Evolutionary conservation across 2,113 vertebrate species (phyloP).

Genomic region (Sylvilagus bachmani): DNA sequence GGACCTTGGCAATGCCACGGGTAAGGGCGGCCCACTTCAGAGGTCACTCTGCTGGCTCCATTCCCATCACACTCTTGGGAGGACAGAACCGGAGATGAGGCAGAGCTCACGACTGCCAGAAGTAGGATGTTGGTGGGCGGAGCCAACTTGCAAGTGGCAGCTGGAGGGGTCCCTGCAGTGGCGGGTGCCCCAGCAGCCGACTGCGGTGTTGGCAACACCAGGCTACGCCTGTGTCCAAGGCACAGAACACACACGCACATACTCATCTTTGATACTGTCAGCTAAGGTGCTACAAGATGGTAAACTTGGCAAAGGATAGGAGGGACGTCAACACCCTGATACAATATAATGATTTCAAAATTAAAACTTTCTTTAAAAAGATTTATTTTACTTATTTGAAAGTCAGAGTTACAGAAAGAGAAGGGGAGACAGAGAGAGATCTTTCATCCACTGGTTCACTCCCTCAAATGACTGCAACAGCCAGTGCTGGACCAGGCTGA

Average conservation of each 20-base stretch:
- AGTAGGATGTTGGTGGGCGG: neutral
- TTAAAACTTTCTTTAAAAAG: neutral
- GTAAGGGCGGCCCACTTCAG: neutral
- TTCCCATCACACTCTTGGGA: neutral
- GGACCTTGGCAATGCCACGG: too few species aligned
- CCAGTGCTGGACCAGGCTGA: too few species aligned
- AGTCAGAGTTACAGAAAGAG: too few species aligned
- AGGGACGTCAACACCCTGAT: neutral
- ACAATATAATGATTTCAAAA: neutral
- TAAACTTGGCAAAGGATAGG: rapidly evolving
- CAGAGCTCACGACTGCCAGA: neutral
- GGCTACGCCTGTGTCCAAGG: neutral
- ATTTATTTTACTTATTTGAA: too few species aligned
- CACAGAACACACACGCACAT: too few species aligned
- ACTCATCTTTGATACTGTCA: too few species aligned
- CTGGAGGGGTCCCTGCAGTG: too few species aligned
- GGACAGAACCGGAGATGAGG: neutral
- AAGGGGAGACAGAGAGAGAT: too few species aligned
- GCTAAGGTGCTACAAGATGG: rapidly evolving
- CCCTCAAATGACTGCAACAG: too few species aligned
- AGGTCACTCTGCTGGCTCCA: neutral
- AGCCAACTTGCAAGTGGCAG: neutral
- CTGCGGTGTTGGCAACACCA: neutral
- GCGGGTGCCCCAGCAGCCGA: neutral
- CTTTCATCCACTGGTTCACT: too few species aligned